Conservation (phyloP, 1,140 invertebrate species). For the Eriocheir sinensis region DNA sequence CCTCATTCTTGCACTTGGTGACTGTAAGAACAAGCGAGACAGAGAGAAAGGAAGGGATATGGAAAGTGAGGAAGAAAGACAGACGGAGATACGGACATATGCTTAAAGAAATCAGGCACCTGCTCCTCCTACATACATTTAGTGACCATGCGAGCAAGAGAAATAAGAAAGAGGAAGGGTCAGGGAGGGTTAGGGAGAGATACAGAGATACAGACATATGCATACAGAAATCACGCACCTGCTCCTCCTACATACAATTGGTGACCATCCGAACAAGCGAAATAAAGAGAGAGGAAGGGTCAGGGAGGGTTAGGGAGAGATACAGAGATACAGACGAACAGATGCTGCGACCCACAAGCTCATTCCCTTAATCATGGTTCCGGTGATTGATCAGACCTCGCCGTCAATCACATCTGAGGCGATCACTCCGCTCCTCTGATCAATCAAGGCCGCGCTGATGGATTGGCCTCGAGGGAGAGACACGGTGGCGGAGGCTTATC, state of each 20-base stretch:
- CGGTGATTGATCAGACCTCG: not conserved
- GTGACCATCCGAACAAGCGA: too few relatives aligned
- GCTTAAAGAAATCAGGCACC: not conserved
- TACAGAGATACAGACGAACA: constrained; percentile 31
- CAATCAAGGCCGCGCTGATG: not conserved
- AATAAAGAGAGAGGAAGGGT: not conserved
- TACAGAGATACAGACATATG: not conserved
- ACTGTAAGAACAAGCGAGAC: too few relatives aligned
- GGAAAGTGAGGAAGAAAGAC: not conserved
- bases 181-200: not conserved
- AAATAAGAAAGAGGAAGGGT: not conserved
- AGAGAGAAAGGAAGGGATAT: too few relatives aligned
- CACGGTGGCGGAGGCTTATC: not conserved
- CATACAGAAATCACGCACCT: not conserved
- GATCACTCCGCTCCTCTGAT: not conserved
- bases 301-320: constrained; percentile 36
- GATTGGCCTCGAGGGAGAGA: not conserved
- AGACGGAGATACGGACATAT: constrained; percentile 31
- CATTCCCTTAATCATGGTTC: constrained; percentile 10
- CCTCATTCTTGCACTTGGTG: too few relatives aligned
- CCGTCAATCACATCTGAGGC: not conserved
- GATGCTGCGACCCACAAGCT: not conserved
- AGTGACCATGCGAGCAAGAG: too few relatives aligned
- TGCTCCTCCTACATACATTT: too few relatives aligned
- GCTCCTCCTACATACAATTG: too few relatives aligned